Evolutionary conservation across 2,113 vertebrate species (phyloP), one percentile per base, ranked within the genome.

Genomic region (Naja naja): DNA sequence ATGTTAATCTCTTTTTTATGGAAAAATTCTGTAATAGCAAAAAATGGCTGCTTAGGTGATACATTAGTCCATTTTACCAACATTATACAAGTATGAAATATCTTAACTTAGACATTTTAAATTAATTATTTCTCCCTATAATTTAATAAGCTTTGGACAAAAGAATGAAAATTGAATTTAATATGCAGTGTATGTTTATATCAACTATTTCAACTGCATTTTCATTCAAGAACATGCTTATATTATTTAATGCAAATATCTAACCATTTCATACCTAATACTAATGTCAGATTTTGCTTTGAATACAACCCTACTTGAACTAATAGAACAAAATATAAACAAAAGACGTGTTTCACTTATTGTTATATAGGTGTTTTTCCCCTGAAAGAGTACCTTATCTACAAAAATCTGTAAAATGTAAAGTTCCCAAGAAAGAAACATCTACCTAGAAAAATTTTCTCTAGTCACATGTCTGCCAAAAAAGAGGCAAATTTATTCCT

Each of bases 31-130:
- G 90, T 91, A 93, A 56, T 53, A 92, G 92, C 93, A 94, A 95
- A 94, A 92, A 90, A 95, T n/a, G 91, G 92, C 90, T 93, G 93
- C 93, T 94, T 95, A 92, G 85, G 93, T 91, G 91, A 95, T 74
- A n/a, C 89, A 47, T 92, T 91, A 89, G 93, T 25, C 74, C 43
- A 58, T 94, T 74, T 93, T 93, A 64, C 43, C 23, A 94, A 60
- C 92, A 55, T 93, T 95, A 93, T 93, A 94, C 87, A 91, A 54
- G 86, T 89, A 87, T 93, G 93, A 92, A 87, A 90, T 95, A 87
- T 93, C 22, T 87, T 95, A 93, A 95, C 93, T 89, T 92, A 85
- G 27, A 58, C 27, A 91, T 55, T 60, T 91, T 60, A 18, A 56
- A 86, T 87, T 86, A 87, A 87, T 85, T 14, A 86, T 86, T 91